These are phyloP conservation scores for Volucella inflata DNA, from an alignment of 2,888 invertebrate species.

Conservation along the genomic window DNA sequence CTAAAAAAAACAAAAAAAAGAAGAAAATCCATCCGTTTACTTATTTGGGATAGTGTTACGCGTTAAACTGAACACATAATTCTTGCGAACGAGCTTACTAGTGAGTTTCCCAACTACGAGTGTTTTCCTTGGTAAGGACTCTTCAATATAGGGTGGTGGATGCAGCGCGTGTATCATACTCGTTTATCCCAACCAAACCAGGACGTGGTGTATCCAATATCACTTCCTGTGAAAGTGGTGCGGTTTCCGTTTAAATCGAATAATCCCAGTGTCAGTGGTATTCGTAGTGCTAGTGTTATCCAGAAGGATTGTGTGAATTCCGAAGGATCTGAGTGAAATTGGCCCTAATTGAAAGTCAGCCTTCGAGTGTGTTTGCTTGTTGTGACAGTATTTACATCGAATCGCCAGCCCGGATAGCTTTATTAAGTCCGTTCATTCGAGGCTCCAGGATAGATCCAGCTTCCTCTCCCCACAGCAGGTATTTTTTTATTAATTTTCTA, in stretches of 20 bases:
- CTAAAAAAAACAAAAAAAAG: background rate
- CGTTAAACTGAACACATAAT: slow-evolving; percentile 60
- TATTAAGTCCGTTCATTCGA: too few species aligned
- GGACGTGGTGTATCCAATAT: slow-evolving; percentile 17
- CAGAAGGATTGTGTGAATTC: too few species aligned
- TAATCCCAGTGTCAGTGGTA: slow-evolving; percentile 2
- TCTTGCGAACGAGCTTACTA: slow-evolving; percentile 49
- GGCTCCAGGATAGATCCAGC: too few species aligned
- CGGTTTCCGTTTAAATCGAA: slow-evolving; percentile 41
- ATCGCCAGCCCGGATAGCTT: too few species aligned
- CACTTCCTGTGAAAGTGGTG: slow-evolving; percentile 34
- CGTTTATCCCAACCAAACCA: background rate
- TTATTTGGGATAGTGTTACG: slow-evolving; percentile 3
- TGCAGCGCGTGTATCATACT: background rate
- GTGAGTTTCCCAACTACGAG: slow-evolving; percentile 18
- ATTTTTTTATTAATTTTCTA: background rate
- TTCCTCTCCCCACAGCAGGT: too few species aligned
- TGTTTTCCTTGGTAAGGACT: slow-evolving; percentile 53
- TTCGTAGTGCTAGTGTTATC: too few species aligned
- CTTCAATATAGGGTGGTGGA: slow-evolving; percentile 35
- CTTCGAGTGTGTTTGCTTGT: too few species aligned
- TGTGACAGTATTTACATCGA: too few species aligned
- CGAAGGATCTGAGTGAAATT: too few species aligned
- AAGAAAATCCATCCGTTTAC: too few species aligned
- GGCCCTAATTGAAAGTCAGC: too few species aligned